phyloP scores from a whole-genome alignment of 1,140 invertebrate genomes.

The Saccostrea cuccullata region DNA sequence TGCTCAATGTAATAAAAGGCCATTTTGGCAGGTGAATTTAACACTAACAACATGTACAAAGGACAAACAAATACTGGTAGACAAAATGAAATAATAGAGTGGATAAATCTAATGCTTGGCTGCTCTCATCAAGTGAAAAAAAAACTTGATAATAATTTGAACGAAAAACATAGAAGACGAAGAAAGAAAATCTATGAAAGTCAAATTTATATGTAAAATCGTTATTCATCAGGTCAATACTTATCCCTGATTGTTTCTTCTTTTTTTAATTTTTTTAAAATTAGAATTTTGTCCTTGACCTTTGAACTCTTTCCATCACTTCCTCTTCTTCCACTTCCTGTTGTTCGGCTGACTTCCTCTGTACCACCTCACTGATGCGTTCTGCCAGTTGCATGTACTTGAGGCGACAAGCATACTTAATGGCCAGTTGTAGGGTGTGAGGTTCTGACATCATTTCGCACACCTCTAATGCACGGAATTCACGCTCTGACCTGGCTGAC shows the following conservation, averaged over 20 bases:
- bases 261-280: no score
- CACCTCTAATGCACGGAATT: slow-evolving; percentile 91
- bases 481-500: slow-evolving; percentile 89
- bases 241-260: no score
- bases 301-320: slow-evolving; percentile 30
- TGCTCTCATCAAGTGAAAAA: neutral
- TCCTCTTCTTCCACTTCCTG: slow-evolving; percentile 66
- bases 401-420: slow-evolving; percentile 90
- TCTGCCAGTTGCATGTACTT: slow-evolving; percentile 88
- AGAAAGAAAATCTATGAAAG: neutral
- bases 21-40: no score
- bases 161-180: neutral
- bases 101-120: neutral
- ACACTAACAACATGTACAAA: neutral
- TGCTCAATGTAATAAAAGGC: no score
- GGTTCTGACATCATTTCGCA: slow-evolving; percentile 89
- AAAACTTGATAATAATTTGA: neutral
- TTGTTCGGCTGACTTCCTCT: slow-evolving; percentile 69
- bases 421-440: slow-evolving; percentile 88
- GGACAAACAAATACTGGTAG: neutral
- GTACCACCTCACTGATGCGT: slow-evolving; percentile 77
- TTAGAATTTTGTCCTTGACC: neutral
- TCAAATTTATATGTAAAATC: no score
- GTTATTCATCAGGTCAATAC: no score
- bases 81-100: neutral